phyloP scores from a whole-genome alignment of 2,797 vertebrate species.

The Dipus sagitta region DNA sequence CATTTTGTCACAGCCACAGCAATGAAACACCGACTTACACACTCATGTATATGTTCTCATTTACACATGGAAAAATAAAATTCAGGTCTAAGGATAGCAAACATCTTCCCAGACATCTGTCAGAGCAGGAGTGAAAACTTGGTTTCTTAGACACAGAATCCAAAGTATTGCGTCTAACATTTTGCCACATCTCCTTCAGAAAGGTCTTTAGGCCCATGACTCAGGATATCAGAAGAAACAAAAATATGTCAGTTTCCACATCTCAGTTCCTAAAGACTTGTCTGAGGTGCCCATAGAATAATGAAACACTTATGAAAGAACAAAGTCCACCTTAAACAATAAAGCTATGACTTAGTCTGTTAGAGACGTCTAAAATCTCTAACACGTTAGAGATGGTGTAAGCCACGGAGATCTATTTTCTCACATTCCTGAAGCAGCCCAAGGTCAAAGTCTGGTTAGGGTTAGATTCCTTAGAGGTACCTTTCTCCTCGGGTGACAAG shows the following conservation, averaged over 20 bases:
- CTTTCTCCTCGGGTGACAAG: background rate
- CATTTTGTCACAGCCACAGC: background rate
- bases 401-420: background rate
- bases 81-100: background rate
- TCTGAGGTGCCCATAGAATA: background rate
- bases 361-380: background rate
- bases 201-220: background rate
- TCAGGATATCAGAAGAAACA: background rate
- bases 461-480: background rate
- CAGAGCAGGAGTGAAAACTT: background rate
- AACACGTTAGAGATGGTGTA: background rate
- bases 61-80: background rate
- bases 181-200: background rate
- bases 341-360: background rate
- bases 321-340: background rate
- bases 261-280: background rate
- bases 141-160: background rate
- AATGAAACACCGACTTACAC: background rate
- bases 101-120: rapidly evolving
- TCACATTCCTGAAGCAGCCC: background rate
- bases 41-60: background rate
- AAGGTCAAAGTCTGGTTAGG: background rate
- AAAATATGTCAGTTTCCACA: background rate
- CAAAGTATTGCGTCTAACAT: background rate
- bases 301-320: background rate